phyloP scores from a whole-genome alignment of 2,797 vertebrate species.

The Acridotheres tristis region DNA sequence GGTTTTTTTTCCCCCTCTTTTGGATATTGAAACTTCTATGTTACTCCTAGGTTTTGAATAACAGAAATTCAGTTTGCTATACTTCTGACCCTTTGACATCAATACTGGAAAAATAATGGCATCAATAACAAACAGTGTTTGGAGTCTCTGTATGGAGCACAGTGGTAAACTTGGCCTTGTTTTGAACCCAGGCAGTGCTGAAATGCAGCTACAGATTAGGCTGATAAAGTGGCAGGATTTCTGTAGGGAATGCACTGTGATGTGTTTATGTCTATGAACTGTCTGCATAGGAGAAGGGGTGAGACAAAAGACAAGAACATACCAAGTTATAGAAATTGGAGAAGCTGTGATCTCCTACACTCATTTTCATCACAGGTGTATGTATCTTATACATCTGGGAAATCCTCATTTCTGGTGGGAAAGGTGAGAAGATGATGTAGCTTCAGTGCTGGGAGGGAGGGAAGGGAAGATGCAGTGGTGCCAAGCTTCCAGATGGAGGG shows the following conservation, averaged over 20 bases:
- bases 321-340: neutral
- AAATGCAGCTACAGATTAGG: neutral
- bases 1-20: rapidly evolving
- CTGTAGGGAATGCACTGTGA: neutral
- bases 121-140: neutral
- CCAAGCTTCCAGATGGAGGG: neutral
- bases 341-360: neutral
- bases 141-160: neutral
- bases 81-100: neutral
- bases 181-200: neutral
- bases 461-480: neutral
- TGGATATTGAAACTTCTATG: neutral
- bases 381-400: neutral
- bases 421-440: neutral
- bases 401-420: neutral
- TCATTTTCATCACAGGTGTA: neutral
- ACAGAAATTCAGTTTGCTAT: neutral
- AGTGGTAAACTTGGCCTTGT: neutral
- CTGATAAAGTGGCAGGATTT: neutral
- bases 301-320: neutral
- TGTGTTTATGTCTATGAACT: neutral
- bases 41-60: neutral
- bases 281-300: neutral
- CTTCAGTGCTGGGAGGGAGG: neutral
- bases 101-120: neutral